Evolutionary conservation across 2,113 vertebrate species (phyloP).

Genomic region (Chunga burmeisteri): DNA sequence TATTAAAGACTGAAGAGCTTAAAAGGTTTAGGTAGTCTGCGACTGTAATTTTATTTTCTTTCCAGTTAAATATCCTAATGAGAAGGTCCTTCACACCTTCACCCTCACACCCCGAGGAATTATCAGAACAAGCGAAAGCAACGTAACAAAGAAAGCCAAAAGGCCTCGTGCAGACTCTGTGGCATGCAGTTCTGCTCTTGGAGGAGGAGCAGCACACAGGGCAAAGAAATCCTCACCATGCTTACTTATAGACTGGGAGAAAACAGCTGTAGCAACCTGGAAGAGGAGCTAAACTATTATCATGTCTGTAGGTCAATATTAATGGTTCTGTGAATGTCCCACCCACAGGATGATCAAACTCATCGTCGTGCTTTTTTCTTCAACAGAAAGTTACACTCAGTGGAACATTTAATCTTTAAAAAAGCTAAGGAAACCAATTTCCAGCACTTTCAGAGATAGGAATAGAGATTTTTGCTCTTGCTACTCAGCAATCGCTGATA

Average conservation of each 20-base stretch:
- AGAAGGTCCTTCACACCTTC: background rate
- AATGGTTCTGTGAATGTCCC: background rate
- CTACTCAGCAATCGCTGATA: background rate
- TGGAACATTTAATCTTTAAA: background rate
- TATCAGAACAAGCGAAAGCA: background rate
- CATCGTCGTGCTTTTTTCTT: background rate
- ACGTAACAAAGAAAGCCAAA: background rate
- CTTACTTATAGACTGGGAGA: background rate
- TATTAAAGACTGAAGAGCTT: background rate
- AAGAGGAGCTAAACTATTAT: background rate
- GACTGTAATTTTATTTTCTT: background rate
- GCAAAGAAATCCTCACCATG: background rate
- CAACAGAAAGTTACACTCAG: background rate
- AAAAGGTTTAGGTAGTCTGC: background rate
- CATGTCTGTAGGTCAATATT: background rate
- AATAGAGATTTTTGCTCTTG: background rate
- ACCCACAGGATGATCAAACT: background rate
- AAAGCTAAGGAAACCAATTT: background rate
- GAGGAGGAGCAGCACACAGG: background rate
- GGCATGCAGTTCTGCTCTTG: background rate
- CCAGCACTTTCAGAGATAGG: background rate
- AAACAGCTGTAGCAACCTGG: background rate
- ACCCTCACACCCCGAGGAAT: background rate
- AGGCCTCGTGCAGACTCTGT: background rate
- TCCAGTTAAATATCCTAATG: background rate